Percentiles rank a stretch among this genome's conserved stretches.
phyloP scores from a whole-genome alignment of 2,888 invertebrate species.

The Lasioglossum calceatum region DNA sequence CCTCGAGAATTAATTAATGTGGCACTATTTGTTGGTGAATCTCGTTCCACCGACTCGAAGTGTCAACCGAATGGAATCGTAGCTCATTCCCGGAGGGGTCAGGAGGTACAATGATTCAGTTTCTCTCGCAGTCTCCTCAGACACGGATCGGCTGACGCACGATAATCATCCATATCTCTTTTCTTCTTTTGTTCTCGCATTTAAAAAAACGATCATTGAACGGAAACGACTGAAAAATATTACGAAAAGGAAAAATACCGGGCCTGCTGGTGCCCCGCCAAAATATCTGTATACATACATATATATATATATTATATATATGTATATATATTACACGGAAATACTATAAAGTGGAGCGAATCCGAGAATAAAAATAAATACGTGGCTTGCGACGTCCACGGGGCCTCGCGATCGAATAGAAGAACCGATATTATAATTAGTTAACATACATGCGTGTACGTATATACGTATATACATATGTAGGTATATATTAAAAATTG shows the following conservation, averaged over 20 bases:
- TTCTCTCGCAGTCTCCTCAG: slow-evolving; percentile 12
- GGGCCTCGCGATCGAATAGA: no score
- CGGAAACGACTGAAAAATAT: slow-evolving; percentile 3
- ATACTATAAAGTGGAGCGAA: slow-evolving; percentile 57
- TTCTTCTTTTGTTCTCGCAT: neutral
- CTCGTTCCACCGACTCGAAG: slow-evolving; percentile 35
- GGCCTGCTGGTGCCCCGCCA: neutral
- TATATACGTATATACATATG: no score
- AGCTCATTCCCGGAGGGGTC: neutral
- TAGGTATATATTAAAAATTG: no score
- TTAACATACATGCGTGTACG: no score
- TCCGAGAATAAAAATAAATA: slow-evolving; percentile 55
- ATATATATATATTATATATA: neutral
- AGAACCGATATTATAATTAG: no score
- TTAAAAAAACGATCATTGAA: slow-evolving; percentile 4
- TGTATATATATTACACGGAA: slow-evolving; percentile 22
- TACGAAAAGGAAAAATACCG: neutral
- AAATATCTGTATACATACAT: neutral
- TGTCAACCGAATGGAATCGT: slow-evolving; percentile 42
- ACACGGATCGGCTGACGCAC: slow-evolving; percentile 15
- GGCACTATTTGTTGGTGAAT: slow-evolving; percentile 52
- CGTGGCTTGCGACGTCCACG: slow-evolving; percentile 8
- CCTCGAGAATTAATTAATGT: slow-evolving; percentile 59
- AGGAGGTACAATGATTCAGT: slow-evolving; percentile 13
- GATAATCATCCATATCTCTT: neutral